Percentiles rank a stretch among this genome's conserved stretches.
phyloP scores from a whole-genome alignment of 2,888 invertebrate genomes.

The Caenorhabditis japonica region DNA sequence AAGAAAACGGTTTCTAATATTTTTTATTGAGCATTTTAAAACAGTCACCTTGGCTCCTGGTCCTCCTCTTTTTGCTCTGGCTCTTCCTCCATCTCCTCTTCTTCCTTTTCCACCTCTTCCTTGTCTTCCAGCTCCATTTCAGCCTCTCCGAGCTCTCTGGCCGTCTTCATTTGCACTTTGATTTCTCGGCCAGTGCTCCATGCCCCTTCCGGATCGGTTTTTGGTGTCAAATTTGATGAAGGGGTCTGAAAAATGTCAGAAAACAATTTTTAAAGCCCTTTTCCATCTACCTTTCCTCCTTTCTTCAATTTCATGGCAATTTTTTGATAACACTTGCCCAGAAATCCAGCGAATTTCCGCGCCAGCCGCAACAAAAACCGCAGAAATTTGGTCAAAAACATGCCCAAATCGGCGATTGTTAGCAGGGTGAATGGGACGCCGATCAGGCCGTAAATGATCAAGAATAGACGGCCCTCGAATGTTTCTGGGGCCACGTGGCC shows the following conservation, averaged over 20 bases:
- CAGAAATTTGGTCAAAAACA: slow-evolving; percentile 67
- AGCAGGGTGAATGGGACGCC: slow-evolving; percentile 75
- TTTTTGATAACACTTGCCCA: slow-evolving; percentile 25
- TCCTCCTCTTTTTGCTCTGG: slow-evolving; percentile 38
- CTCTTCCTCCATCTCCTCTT: slow-evolving; percentile 41
- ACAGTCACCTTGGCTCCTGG: slow-evolving; percentile 26
- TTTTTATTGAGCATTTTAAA: too few relatives aligned
- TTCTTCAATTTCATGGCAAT: slow-evolving; percentile 8
- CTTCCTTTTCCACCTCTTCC: slow-evolving; percentile 28
- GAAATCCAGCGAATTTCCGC: slow-evolving; percentile 17
- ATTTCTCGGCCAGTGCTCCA: slow-evolving; percentile 39
- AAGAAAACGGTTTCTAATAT: too few relatives aligned
- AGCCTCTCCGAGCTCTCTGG: slow-evolving; percentile 45
- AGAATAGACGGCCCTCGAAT: slow-evolving; percentile 68
- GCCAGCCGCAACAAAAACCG: slow-evolving; percentile 25
- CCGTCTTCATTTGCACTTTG: slow-evolving; percentile 42
- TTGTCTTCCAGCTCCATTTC: slow-evolving; percentile 10
- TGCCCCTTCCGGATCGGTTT: too few relatives aligned
- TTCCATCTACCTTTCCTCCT: neutral
- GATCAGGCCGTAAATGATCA: slow-evolving; percentile 72
- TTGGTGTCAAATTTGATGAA: too few relatives aligned
- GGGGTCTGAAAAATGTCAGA: too few relatives aligned
- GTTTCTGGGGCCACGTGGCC: slow-evolving; percentile 75
- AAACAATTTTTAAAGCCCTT: too few relatives aligned
- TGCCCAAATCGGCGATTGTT: slow-evolving; percentile 74